Conservation (phyloP, 2,113 vertebrate genomes). For the Oenanthe melanoleuca region DNA sequence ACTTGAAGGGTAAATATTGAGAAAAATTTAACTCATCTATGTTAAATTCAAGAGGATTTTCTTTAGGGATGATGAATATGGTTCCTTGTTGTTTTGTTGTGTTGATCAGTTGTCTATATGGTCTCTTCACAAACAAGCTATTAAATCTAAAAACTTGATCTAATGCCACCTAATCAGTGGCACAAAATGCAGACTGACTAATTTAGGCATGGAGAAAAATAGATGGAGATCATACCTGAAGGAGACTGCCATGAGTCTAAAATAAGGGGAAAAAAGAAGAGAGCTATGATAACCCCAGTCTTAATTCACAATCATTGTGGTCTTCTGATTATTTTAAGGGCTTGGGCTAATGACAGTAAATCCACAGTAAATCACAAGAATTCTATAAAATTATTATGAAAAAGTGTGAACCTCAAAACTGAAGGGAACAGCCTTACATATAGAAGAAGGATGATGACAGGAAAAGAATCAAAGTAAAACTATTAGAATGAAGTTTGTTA, state of each 20-base stretch:
- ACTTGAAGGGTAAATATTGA: neutral
- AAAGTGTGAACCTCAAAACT: neutral
- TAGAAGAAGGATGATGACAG: neutral
- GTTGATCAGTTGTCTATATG: neutral
- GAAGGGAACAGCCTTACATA: neutral
- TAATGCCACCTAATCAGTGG: neutral
- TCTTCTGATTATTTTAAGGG: neutral
- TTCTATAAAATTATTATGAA: neutral
- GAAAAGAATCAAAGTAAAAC: neutral
- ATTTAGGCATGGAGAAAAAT: neutral
- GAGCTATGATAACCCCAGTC: neutral
- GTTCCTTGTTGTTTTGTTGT: neutral
- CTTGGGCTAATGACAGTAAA: neutral
- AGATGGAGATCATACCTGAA: neutral
- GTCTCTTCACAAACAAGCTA: neutral
- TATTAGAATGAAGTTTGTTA: neutral
- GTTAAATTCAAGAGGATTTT: neutral
- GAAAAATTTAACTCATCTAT: neutral
- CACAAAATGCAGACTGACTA: neutral
- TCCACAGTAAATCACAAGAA: neutral
- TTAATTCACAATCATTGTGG: rapidly evolving
- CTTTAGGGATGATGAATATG: neutral
- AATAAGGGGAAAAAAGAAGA: neutral
- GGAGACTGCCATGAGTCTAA: neutral
- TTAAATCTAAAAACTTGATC: neutral